Base-by-base conservation (phyloP, 2,797 vertebrate species). In the Bufotes viridis region DNA sequence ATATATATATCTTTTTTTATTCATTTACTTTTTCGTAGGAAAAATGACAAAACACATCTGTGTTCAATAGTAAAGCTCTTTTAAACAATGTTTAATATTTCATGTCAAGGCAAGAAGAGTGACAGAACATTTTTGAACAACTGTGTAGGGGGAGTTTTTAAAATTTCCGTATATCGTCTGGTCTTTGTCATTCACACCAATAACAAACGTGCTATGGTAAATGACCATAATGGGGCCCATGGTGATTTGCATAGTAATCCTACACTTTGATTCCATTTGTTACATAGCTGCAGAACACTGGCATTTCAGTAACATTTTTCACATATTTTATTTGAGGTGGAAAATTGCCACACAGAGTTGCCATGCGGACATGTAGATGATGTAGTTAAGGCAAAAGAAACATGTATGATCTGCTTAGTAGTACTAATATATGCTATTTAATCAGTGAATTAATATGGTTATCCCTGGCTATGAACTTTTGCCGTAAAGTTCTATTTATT, bases 21-120 rank as follows among this genome's bases (percentile, higher is more conserved):
- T 78, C 95, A 94, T 93, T 26, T 93, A 95, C 93, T 94, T 90
- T 92, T 93, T 90, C 93, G 92, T 93, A 95, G 93, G 92, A 92
- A 94, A 93, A 90, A 93, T 93, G 93, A 95, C 94, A 94, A 94
- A 58, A 1, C 91, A 94, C 94, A 94, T 95, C 94, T 95, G 94
- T 92, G 90, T 94, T 93, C 93, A 94, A 95, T 95, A 95, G 93
- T 0, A 67, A 91, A 91, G 92, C 92, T 93, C 93, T 93, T 91
- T 92, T 95, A 95, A 93, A 92, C 90, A 34, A 91, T 94, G 94
- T 95, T 96, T 95, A 95, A 95, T 94, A 94, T 94, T 95, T 95
- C 94, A 94, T 92, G 94, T 95, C 94, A 95, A 93, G 93, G 93
- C 78, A 63, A 87, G 92, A 92, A 91, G 93, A 93, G 92, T 94